Base-by-base conservation (phyloP, 2,113 vertebrate genomes). In the Syngnathus floridae region DNA sequence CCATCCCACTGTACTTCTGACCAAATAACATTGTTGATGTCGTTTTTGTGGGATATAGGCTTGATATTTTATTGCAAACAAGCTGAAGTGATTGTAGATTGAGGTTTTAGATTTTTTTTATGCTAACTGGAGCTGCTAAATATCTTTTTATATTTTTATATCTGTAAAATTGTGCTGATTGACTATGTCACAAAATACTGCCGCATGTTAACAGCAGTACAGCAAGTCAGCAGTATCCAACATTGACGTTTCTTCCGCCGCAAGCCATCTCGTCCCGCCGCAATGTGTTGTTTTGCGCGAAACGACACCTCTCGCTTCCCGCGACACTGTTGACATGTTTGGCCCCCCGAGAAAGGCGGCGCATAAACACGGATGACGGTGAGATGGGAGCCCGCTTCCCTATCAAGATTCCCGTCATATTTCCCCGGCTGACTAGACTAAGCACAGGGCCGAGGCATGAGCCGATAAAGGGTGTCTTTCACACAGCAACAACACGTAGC, bases 401-500 rank as follows among this genome's bases (percentile, higher is more conserved):
- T 90, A 92, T 92, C 91, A 89, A 56, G 90, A 91, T 91, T 86
- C 82, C 83, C 78, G 74, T 89, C 90, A 88, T 91, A 91, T 91
- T 92, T 90, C 87, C 87, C 82, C 74, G 73, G 89, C 88, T 83
- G 90, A 87, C 89, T 91, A 92, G 91, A 92, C 91, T 91, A 92
- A 92, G 90, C 91, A 91, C 83, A 79, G 88, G 88, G 88, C 89
- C 80, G 86, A 87, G 89, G 88, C 87, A 87, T 88, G 87, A 90
- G 87, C 87, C 81, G 90, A 92, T 91, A 92, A 91, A 89, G 83
- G 88, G 85, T 83, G 84, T 90, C 90, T 91, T 92, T 92, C 91
- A 90, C 90, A 92, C 91, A 89, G 88, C 90, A 90, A 88, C 87
- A 88, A 92, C 91, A 92, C 90, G 88, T 91, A 89, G 75, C 86